A percentile compares a stretch with the other conserved stretches of the same genome.
These are phyloP conservation scores for Pteronura brasiliensis DNA, from an alignment of 2,113 vertebrate species.

Conservation along the genomic window DNA sequence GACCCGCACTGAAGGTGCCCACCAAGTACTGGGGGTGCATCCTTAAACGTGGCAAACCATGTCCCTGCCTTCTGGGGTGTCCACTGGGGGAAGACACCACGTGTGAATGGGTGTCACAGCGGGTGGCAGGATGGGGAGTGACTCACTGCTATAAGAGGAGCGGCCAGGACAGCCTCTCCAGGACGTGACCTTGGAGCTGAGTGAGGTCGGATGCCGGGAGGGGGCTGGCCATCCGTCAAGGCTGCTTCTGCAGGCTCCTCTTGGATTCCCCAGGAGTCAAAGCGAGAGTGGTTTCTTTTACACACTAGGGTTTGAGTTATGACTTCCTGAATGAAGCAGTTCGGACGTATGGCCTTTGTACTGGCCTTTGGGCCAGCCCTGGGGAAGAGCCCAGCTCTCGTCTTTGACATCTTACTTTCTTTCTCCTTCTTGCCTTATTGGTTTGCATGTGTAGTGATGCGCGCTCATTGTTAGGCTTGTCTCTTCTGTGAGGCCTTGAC, in stretches of 20 bases:
- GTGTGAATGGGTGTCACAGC: fast-evolving
- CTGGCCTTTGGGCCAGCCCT: not conserved
- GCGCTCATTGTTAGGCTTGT: fast-evolving
- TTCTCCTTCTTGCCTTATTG: not conserved
- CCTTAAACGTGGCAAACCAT: fast-evolving
- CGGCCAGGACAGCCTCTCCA: not conserved
- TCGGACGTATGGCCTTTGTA: not conserved
- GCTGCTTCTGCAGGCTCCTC: not conserved
- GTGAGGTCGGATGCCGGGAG: not conserved
- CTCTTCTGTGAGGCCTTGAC: not conserved
- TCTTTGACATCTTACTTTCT: not conserved
- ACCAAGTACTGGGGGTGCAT: fast-evolving
- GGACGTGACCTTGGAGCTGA: not conserved
- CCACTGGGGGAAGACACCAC: not conserved
- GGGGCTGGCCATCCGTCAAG: not conserved
- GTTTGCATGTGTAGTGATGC: fast-evolving
- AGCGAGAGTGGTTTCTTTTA: fast-evolving
- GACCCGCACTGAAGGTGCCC: fast-evolving
- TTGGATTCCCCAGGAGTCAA: not conserved
- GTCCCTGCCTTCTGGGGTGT: fast-evolving
- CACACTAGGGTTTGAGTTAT: not conserved
- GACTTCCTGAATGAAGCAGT: not conserved
- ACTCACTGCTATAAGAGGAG: too few relatives aligned
- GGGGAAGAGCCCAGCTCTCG: not conserved
- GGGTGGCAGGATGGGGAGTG: too few relatives aligned